A percentile compares a stretch with the other conserved stretches of the same genome.
phyloP scores from a whole-genome alignment of 2,888 invertebrate species.

The Ptilodon capucinus region DNA sequence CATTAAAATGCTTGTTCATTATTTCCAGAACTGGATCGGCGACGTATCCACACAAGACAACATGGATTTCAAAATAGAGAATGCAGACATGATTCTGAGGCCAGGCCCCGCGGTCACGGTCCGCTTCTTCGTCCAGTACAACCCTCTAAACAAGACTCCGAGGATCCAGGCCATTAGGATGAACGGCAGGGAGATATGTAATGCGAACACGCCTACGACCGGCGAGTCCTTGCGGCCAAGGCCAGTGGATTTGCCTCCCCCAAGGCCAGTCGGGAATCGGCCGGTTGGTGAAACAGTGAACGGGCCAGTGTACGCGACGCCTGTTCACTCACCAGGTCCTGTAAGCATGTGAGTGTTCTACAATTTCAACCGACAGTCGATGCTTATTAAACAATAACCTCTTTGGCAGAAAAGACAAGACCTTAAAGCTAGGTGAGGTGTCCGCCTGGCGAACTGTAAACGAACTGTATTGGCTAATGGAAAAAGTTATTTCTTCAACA shows the following conservation, averaged over 20 bases:
- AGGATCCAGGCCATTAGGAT: slow-evolving; percentile 74
- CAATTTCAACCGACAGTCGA: no score
- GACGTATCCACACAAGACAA: slow-evolving; percentile 83
- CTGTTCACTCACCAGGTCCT: slow-evolving; percentile 45
- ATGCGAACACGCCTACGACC: slow-evolving; percentile 60
- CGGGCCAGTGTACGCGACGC: slow-evolving; percentile 61
- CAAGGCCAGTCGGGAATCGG: slow-evolving; percentile 51
- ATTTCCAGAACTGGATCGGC: slow-evolving; percentile 84
- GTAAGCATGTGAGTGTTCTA: slow-evolving; percentile 71
- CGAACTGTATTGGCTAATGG: no score
- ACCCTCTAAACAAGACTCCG: slow-evolving; percentile 72
- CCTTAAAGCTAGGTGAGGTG: no score
- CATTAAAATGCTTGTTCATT: no score
- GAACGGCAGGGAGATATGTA: slow-evolving; percentile 84
- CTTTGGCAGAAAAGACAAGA: no score
- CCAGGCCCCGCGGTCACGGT: slow-evolving; percentile 81
- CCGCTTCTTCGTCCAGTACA: slow-evolving; percentile 84
- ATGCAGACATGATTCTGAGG: slow-evolving; percentile 80
- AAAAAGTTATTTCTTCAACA: no score
- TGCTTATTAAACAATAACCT: no score
- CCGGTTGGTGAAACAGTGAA: slow-evolving; percentile 35
- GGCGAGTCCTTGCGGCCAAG: slow-evolving; percentile 26
- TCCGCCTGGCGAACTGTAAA: no score
- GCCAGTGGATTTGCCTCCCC: slow-evolving; percentile 34
- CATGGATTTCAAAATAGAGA: slow-evolving; percentile 82